Evolutionary conservation across 2,888 invertebrate species (phyloP), one percentile per base, ranked within the genome.

Genomic region (Hyles lineata): DNA sequence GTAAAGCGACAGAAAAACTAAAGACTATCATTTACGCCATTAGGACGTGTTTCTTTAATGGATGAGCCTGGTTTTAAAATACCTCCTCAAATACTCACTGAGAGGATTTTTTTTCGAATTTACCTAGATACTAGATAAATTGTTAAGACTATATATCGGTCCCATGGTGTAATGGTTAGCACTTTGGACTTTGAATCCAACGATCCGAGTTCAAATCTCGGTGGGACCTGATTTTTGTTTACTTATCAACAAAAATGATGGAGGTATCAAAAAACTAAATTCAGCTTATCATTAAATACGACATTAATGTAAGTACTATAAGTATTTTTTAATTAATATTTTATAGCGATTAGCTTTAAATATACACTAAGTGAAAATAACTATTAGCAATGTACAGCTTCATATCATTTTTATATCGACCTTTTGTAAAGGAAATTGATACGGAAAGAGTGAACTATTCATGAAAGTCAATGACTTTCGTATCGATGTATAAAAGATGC

Each of bases 181-280:
- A 96, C 96, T 96, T 96, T 96, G 96, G 96, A 96, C 96, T 96
- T 95, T 96, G 96, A 96, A 96, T 96, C 96, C 96, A 96, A 96
- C 96, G 96, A 96, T 96, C 96, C 96, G 96, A 96, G 96, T 96
- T 96, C 96, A 96, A 96, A 96, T 96, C 96, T 96, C 96, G 96
- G 96, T 96, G 96, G 96, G 95, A 96, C 96, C 96, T 93, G 19
- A 0, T 23, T 72, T 72, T 72, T 67, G 21, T 4, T 50, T 55
- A n/a, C 11, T 43, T 43, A 55, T 1, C 4, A 55, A 17, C 19
- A 11, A n/a, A 55, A n/a, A n/a, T n/a, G n/a, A 55, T 7, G 6
- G 7, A 55, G 6, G 7, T 8, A 5, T 7, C 17, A 55, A n/a
- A 55, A 19, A 55, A n/a, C 7, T 19, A 43, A 43, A 43, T 2